Evolutionary conservation across 2,113 vertebrate genomes (phyloP).

Genomic region (Ascaphus truei): DNA sequence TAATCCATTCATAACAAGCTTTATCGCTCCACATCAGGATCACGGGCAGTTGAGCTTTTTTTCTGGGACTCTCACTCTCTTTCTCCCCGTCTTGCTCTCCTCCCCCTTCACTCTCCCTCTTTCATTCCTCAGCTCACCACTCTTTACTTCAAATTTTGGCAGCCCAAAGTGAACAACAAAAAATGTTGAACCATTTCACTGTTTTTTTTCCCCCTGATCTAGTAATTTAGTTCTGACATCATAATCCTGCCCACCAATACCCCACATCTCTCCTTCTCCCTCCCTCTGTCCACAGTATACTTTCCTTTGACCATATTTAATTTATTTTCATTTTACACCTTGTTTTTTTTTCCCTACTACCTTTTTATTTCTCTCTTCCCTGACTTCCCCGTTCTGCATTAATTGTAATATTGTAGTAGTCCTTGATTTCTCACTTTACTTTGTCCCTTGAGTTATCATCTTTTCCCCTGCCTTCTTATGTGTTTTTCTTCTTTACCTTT

Average conservation of each 20-base stretch:
- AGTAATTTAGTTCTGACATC: constrained; percentile 52
- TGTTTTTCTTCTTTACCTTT: background rate
- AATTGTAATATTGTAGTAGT: background rate
- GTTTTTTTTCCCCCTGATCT: constrained; percentile 52
- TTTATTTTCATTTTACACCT: background rate
- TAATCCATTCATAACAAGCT: constrained; percentile 58
- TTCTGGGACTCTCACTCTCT: constrained; percentile 20
- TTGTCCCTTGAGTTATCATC: too few species aligned
- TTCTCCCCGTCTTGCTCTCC: constrained; percentile 9
- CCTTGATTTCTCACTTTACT: too few species aligned
- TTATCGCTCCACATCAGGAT: constrained; percentile 30
- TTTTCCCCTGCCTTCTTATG: too few species aligned
- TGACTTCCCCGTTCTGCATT: background rate
- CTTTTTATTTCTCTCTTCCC: background rate
- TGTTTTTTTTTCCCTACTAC: background rate
- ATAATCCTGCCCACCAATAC: constrained; percentile 47
- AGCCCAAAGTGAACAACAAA: constrained; percentile 49
- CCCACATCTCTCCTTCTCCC: constrained; percentile 40
- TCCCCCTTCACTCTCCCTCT: constrained; percentile 40
- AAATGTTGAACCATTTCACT: constrained; percentile 53
- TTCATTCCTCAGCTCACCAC: constrained; percentile 51
- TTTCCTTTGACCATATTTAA: constrained; percentile 9
- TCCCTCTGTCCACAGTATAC: constrained; percentile 41
- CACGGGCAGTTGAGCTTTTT: background rate
- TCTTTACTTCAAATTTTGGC: constrained; percentile 56